A percentile compares a stretch with the other conserved stretches of the same genome.
These are phyloP conservation scores for Boloria selene DNA, from an alignment of 2,888 invertebrate species.

Conservation along the genomic window DNA sequence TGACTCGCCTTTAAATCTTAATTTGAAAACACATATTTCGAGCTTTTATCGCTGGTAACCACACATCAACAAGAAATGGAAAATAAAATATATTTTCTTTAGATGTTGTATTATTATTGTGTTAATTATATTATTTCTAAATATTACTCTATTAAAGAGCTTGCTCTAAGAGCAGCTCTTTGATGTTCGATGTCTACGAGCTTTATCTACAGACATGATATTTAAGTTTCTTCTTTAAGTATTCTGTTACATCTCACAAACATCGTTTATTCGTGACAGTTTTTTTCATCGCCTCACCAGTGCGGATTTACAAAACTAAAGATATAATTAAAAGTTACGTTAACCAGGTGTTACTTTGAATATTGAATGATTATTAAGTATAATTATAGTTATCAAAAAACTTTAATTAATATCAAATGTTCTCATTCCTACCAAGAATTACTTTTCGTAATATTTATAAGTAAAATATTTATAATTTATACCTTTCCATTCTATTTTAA, in stretches of 20 bases:
- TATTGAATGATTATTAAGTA: constrained; percentile 8
- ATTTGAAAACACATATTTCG: background rate
- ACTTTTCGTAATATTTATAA: background rate
- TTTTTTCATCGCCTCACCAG: constrained; percentile 21
- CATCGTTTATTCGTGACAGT: constrained; percentile 16
- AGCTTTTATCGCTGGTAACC: background rate
- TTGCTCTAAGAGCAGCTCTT: constrained; percentile 39
- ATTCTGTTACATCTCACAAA: constrained; percentile 31
- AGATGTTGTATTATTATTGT: constrained; percentile 34
- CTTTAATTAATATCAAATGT: constrained; percentile 1
- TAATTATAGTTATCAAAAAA: background rate
- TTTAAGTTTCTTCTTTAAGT: constrained; percentile 34
- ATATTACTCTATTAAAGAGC: constrained; percentile 42
- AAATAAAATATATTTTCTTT: constrained; percentile 30
- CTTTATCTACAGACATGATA: constrained; percentile 31
- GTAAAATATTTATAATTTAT: background rate
- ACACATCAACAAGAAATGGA: constrained; percentile 22
- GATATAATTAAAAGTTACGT: constrained; percentile 8
- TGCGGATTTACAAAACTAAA: background rate
- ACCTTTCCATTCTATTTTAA: background rate
- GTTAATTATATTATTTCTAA: constrained; percentile 39
- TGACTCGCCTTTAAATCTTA: no score
- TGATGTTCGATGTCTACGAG: constrained; percentile 38
- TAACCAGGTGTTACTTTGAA: constrained; percentile 1
- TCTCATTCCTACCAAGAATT: background rate